Evolutionary conservation across 2,797 vertebrate species (phyloP).

Genomic region (Discoglossus pictus): DNA sequence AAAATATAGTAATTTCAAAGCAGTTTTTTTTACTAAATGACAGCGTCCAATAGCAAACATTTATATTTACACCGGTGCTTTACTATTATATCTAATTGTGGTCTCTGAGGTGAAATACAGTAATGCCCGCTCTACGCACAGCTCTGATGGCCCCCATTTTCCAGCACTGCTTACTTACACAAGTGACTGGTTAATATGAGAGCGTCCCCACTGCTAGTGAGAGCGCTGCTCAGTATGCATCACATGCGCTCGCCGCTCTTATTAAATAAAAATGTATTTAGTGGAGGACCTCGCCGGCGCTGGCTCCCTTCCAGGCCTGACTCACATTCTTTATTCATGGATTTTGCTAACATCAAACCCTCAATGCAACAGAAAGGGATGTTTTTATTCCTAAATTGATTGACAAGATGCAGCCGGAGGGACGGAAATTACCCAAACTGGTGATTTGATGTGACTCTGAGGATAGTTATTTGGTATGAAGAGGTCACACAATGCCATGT

Average conservation of each 20-base stretch:
- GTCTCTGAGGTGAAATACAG: too few relatives aligned
- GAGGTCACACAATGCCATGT: slow-evolving; percentile 1
- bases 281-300: not conserved
- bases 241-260: not conserved
- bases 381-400: not conserved
- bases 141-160: slow-evolving; percentile 4
- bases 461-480: not conserved
- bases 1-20: too few relatives aligned
- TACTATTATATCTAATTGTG: too few relatives aligned
- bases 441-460: slow-evolving; percentile 21
- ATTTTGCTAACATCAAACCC: not conserved
- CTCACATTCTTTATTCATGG: slow-evolving; percentile 11
- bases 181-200: slow-evolving; percentile 7
- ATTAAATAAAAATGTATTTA: slow-evolving; percentile 17
- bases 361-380: not conserved
- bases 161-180: not conserved
- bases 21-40: too few relatives aligned
- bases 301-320: not conserved
- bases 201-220: slow-evolving; percentile 8
- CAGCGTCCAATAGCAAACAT: too few relatives aligned
- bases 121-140: too few relatives aligned
- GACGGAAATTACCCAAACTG: slow-evolving; percentile 3
- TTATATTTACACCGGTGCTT: too few relatives aligned
- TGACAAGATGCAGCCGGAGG: slow-evolving; percentile 8
- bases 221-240: not conserved